Evolutionary conservation across 2,888 invertebrate species (phyloP).

Genomic region (Andrena fulva): DNA sequence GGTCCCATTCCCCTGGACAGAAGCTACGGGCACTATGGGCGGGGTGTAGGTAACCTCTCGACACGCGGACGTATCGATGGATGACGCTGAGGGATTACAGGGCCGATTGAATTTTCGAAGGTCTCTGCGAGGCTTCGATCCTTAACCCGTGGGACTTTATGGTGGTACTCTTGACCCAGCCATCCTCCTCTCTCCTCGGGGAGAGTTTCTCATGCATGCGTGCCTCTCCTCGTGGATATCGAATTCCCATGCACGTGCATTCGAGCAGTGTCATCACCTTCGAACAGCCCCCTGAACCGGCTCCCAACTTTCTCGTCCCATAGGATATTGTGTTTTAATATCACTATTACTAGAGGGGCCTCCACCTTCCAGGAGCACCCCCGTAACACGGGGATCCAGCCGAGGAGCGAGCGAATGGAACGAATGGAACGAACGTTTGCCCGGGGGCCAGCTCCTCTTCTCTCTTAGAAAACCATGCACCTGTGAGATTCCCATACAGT

Average conservation of each 20-base stretch:
- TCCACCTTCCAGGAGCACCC: constrained; percentile 52
- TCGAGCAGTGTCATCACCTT: constrained; percentile 84
- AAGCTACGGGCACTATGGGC: neutral
- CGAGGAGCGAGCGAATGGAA: constrained; percentile 29
- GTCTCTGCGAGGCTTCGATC: constrained; percentile 66
- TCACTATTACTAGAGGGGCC: constrained; percentile 71
- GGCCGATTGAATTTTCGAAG: constrained; percentile 74
- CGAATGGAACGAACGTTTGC: constrained; percentile 67
- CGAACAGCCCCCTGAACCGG: constrained; percentile 65
- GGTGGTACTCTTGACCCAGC: constrained; percentile 79
- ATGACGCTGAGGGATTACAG: constrained; percentile 68
- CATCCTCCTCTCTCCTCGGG: constrained; percentile 63
- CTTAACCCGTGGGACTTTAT: constrained; percentile 80
- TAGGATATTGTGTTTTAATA: constrained; percentile 83
- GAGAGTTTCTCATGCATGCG: constrained; percentile 52
- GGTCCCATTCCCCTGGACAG: neutral
- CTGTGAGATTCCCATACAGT: constrained; percentile 84
- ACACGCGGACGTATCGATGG: constrained; percentile 65
- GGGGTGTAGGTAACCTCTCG: constrained; percentile 54
- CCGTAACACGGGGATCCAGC: constrained; percentile 34
- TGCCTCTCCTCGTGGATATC: constrained; percentile 74
- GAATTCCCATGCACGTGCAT: constrained; percentile 84
- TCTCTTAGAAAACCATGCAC: constrained; percentile 81
- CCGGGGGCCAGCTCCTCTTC: constrained; percentile 69
- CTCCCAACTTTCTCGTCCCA: constrained; percentile 69